These are phyloP conservation scores for Cuculus canorus DNA, from an alignment of 2,797 vertebrate genomes.

Conservation along the genomic window DNA sequence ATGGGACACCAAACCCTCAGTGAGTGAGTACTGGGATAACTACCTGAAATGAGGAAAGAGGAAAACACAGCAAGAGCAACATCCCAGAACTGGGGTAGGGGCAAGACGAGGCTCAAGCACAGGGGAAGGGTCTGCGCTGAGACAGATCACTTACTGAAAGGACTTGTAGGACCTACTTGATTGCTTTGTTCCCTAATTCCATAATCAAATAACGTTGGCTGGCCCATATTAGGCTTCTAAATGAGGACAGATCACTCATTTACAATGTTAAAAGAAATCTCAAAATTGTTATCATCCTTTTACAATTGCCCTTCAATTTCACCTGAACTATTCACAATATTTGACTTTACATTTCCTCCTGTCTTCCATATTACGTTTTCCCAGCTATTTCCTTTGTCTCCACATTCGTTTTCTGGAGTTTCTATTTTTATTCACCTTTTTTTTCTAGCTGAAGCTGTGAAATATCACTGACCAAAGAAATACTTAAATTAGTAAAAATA, in stretches of 20 bases:
- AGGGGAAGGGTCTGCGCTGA: neutral
- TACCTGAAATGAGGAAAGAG: neutral
- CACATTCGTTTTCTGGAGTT: neutral
- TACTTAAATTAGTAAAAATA: neutral
- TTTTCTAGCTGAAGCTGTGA: neutral
- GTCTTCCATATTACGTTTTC: fast-evolving
- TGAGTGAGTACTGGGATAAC: neutral
- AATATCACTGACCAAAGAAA: neutral
- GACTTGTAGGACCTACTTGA: neutral
- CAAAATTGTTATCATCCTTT: neutral
- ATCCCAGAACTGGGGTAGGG: neutral
- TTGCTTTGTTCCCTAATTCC: neutral
- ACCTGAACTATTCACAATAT: neutral
- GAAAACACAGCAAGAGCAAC: neutral
- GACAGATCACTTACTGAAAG: neutral
- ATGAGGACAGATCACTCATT: neutral
- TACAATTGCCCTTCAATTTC: neutral
- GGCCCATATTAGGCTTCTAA: neutral
- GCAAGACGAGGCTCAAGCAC: neutral
- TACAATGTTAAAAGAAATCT: neutral
- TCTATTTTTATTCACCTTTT: neutral
- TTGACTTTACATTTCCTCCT: neutral
- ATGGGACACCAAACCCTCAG: neutral
- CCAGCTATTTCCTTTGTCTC: neutral
- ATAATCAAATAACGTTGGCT: neutral